Evolutionary conservation across 2,888 invertebrate genomes (phyloP).

Genomic region (Blastobasis lacticolella): DNA sequence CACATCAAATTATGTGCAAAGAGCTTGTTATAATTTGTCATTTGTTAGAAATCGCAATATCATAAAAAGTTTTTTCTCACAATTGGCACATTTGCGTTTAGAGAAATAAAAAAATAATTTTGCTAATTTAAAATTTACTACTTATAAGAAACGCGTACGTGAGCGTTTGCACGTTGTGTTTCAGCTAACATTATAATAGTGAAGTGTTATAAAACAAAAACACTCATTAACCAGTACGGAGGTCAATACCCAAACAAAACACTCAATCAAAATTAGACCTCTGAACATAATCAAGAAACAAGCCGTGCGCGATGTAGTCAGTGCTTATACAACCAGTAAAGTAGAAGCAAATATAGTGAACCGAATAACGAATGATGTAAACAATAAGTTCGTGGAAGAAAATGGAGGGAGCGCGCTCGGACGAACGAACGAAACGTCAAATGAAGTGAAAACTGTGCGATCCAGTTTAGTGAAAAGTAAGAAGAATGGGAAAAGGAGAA

Average conservation of each 20-base stretch:
- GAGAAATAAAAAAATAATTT: no score
- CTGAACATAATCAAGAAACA: conserved; percentile 27
- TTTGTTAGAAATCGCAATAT: no score
- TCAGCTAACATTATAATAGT: no score
- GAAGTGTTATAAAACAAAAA: no score
- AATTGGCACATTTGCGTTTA: no score
- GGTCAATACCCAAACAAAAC: conserved; percentile 4
- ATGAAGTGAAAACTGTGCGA: conserved; percentile 47
- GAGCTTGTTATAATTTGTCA: no score
- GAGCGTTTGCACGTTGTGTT: no score
- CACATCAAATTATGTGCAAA: conserved; percentile 5
- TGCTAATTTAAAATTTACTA: no score
- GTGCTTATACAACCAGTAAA: background rate
- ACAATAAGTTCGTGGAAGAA: no score
- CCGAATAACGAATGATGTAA: conserved; percentile 10
- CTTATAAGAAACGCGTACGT: no score
- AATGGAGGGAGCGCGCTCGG: conserved; percentile 19
- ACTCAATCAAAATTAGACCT: conserved; percentile 25
- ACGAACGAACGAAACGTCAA: conserved; percentile 19
- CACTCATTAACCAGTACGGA: no score
- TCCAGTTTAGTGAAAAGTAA: conserved; percentile 47
- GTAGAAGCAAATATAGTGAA: conserved; percentile 7
- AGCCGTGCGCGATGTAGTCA: conserved; percentile 41
- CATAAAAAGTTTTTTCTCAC: no score
- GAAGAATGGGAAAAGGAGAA: conserved; percentile 32